phyloP scores from a whole-genome alignment of 2,888 invertebrate species.

The Pandemis heparana region DNA sequence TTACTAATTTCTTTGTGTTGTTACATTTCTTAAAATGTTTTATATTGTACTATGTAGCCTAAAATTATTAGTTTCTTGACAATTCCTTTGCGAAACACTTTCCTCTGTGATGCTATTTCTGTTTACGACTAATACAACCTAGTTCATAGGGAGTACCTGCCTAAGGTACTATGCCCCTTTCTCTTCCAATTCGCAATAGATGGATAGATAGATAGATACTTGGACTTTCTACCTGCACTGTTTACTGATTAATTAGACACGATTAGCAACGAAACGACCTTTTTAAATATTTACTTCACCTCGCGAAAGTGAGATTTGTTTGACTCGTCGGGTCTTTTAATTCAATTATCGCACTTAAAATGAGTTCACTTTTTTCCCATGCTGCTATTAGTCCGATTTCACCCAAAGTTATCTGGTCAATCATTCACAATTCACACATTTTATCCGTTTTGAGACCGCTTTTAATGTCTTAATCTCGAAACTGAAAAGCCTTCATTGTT shows the following conservation, averaged over 20 bases:
- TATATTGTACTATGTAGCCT: neutral
- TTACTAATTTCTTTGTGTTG: neutral
- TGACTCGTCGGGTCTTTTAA: constrained; percentile 52
- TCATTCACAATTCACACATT: constrained; percentile 38
- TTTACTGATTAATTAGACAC: constrained; percentile 82
- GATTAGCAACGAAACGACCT: constrained; percentile 73
- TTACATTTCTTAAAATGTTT: neutral
- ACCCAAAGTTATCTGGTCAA: constrained; percentile 29
- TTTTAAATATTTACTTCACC: constrained; percentile 57
- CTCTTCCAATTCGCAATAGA: constrained; percentile 68
- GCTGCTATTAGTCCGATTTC: constrained; percentile 33
- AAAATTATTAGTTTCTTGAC: constrained; percentile 31
- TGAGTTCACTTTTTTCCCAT: constrained; percentile 34
- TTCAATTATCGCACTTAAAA: constrained; percentile 46
- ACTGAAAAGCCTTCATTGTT: constrained; percentile 30
- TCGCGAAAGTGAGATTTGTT: constrained; percentile 64
- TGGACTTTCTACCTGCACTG: constrained; percentile 79
- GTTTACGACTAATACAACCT: constrained; percentile 61
- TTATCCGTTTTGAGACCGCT: constrained; percentile 14
- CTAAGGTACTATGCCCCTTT: constrained; percentile 72
- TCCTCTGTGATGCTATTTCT: constrained; percentile 53
- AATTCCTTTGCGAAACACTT: constrained; percentile 43
- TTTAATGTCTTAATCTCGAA: constrained; percentile 28
- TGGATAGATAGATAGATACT: constrained; percentile 62
- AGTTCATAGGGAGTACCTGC: constrained; percentile 57